Conservation (phyloP, 2,888 invertebrate genomes). For the Drosophila villosipedis region DNA sequence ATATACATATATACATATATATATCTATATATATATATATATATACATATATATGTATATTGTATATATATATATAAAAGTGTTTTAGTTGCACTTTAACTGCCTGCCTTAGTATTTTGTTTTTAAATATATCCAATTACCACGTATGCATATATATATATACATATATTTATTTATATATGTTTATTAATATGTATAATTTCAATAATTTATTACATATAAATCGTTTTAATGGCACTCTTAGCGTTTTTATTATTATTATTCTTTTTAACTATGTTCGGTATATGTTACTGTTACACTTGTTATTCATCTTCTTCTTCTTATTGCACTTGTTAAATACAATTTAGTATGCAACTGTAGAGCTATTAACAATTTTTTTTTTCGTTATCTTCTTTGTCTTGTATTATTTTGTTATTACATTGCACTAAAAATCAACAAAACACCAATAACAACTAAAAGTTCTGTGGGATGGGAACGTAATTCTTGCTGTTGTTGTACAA, state of each 20-base stretch:
- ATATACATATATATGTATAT: slow-evolving; percentile 17
- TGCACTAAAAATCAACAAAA: slow-evolving; percentile 32
- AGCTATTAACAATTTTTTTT: slow-evolving; percentile 10
- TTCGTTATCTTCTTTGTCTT: slow-evolving; percentile 1
- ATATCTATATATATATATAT: slow-evolving; percentile 16
- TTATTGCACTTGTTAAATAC: slow-evolving; percentile 33
- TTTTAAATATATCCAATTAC: slow-evolving; percentile 32
- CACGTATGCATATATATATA: slow-evolving; percentile 25
- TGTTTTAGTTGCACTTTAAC: slow-evolving; percentile 61
- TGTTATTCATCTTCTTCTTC: slow-evolving; percentile 14
- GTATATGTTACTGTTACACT: slow-evolving; percentile 32
- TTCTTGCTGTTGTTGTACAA: slow-evolving; percentile 10
- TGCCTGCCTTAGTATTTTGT: slow-evolving; percentile 48
- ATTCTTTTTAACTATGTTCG: slow-evolving; percentile 34
- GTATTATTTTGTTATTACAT: slow-evolving; percentile 11
- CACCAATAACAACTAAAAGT: slow-evolving; percentile 19
- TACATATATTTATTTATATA: slow-evolving; percentile 33
- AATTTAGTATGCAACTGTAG: slow-evolving; percentile 24
- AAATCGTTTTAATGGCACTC: slow-evolving; percentile 72
- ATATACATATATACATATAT: slow-evolving; percentile 17
- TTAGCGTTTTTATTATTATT: slow-evolving; percentile 65
- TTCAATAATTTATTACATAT: slow-evolving; percentile 77
- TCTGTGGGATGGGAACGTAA: slow-evolving; percentile 3
- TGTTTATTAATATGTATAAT: slow-evolving; percentile 70
- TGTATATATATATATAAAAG: slow-evolving; percentile 28